Evolutionary conservation across 1,140 invertebrate species (phyloP), one percentile per base, ranked within the genome.

Genomic region (Lepidurus packardi): DNA sequence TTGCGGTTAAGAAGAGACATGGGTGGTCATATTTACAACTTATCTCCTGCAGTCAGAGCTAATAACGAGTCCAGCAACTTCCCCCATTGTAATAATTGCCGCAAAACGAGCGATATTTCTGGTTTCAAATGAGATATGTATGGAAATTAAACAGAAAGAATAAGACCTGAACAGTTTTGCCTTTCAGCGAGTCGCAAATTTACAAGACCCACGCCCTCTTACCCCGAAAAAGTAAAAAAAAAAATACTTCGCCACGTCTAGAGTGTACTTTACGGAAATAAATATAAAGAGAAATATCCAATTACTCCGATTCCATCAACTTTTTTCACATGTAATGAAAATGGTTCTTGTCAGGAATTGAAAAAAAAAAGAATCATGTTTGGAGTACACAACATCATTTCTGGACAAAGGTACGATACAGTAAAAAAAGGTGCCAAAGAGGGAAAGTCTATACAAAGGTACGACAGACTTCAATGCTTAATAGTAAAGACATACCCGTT

Each of bases 161-260:
- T n/a, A 65, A 65, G 53, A 13, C 53, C 16, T 8, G 8, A 13
- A 65, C 53, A 65, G 21, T 65, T 65, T n/a, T 65, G 5, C 53
- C 53, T 65, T 21, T 65, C 13, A 65, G 53, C 53, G n/a, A 65
- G 21, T 65, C 13, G 16, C 53, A 65, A 21, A 65, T 65, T 13
- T 65, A 21, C 21, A 65, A 13, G 53, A 65, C 53, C 53, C 53
- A 65, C 53, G 53, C 53, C 53, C 53, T 65, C 16, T 65, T 65
- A 21, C n/a, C 21, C 21, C 13, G 0, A 21, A 65, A 34, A 34
- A 34, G 3, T 2, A 34, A 34, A 34, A 34, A 34, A 34, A 34
- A 34, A 34, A 4, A 34, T 0, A 34, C 0, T 4, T 34, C 34
- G 34, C 2, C 3, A 34, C 34, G 34, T 34, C 34, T 34, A 34